Conservation (phyloP, 2,797 vertebrate genomes). For the Cirrhinus mrigala region DNA sequence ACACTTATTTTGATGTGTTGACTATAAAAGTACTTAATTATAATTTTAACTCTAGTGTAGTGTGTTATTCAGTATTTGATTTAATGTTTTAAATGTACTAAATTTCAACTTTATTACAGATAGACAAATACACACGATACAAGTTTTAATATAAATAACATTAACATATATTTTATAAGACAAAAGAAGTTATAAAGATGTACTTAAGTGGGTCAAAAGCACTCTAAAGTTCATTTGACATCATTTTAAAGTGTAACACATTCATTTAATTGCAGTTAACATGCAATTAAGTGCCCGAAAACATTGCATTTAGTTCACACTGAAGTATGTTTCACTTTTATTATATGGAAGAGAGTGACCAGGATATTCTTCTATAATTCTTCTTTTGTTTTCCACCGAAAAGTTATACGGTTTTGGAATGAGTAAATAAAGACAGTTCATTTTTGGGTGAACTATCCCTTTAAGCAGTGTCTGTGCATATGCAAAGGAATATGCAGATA, state of each 20-base stretch:
- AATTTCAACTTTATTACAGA: background rate
- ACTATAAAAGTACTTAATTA: background rate
- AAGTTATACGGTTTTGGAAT: background rate
- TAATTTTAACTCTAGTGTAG: background rate
- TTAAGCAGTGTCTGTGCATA: slow-evolving; percentile 28
- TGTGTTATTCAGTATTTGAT: background rate
- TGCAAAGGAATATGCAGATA: slow-evolving; percentile 17
- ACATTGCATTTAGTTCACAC: background rate
- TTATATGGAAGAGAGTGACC: background rate
- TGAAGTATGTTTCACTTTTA: background rate
- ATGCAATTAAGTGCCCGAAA: background rate
- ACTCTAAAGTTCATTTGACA: background rate
- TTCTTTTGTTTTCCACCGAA: background rate
- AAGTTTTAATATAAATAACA: background rate
- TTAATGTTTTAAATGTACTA: background rate
- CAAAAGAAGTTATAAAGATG: background rate
- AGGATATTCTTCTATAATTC: background rate
- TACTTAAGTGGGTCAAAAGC: background rate
- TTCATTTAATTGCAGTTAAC: background rate
- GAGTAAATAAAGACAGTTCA: slow-evolving; percentile 34
- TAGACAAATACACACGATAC: background rate
- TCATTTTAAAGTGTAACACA: background rate
- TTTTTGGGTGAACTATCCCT: slow-evolving; percentile 28
- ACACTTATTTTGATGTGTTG: background rate
- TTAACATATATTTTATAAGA: background rate